Evolutionary conservation across 1,140 invertebrate species (phyloP).

Genomic region (Pissodes strobi): DNA sequence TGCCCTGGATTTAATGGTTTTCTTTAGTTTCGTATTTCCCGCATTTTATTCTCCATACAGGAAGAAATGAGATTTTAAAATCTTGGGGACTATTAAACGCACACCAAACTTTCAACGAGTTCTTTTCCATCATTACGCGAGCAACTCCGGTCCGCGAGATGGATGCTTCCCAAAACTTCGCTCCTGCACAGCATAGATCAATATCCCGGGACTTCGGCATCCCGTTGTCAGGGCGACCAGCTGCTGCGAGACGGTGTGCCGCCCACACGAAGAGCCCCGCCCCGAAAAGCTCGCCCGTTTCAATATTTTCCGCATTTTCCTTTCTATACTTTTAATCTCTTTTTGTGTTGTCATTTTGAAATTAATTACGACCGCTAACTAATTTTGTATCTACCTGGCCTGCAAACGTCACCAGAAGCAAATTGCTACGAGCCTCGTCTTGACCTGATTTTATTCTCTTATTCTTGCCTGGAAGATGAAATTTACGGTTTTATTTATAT

Average conservation of each 20-base stretch:
- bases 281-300: slow-evolving; percentile 14
- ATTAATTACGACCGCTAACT: slow-evolving; percentile 52
- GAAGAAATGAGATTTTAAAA: slow-evolving; percentile 9
- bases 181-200: slow-evolving; percentile 45
- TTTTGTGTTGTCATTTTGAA: slow-evolving; percentile 52
- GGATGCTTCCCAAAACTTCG: slow-evolving; percentile 21
- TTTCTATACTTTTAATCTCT: slow-evolving; percentile 46
- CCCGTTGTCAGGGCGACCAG: slow-evolving; percentile 51
- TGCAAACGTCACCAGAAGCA: too few species aligned
- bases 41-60: too few species aligned
- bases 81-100: slow-evolving; percentile 6
- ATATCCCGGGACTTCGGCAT: slow-evolving; percentile 51
- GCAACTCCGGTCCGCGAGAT: background rate
- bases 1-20: too few species aligned
- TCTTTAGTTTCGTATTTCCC: too few species aligned
- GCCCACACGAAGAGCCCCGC: slow-evolving; percentile 44
- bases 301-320: slow-evolving; percentile 26
- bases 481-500: too few species aligned
- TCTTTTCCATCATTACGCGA: slow-evolving; percentile 13
- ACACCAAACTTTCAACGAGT: slow-evolving; percentile 1
- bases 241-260: slow-evolving; percentile 56
- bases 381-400: slow-evolving; percentile 46
- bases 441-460: too few species aligned
- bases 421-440: too few species aligned
- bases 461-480: too few species aligned